Base-by-base conservation (phyloP, 2,888 invertebrate genomes). In the Drosophila antonietae region DNA sequence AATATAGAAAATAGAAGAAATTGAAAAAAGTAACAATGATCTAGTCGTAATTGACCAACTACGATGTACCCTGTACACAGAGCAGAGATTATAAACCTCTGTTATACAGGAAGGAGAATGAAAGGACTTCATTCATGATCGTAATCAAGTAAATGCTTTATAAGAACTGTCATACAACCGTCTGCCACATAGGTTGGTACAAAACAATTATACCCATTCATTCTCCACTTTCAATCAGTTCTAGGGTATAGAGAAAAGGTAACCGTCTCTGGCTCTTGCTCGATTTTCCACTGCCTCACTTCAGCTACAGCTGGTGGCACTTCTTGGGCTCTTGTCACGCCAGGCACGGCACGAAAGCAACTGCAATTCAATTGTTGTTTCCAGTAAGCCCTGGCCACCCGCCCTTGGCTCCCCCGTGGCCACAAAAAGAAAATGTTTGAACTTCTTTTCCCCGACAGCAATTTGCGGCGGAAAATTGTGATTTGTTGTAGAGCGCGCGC, bases 391-490 rank as follows among this genome's bases (percentile, higher is more conserved):
- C 43, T 28, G 37, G 20, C 53, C 10, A 33, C 49, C 10, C 35
- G 41, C 20, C 35, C 10, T 15, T 28, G n/a, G 15, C 33, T 18
- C 18, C n/a, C 41, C 41, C 37, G 4, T 49, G 49, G 55, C 58
- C 49, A 47, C 73, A 41, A 71, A 86, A 81, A 81, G 74, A 55
- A 75, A 55, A 41, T 73, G 77, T 77, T 86, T 86, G 81, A 88
- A 87, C 86, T 85, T 89, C 88, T 84, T 83, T 81, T 74, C 61
- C 68, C 84, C 88, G 79, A 79, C 81, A 89, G 88, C 86, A 89
- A 89, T 89, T 87, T 87, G 86, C 86, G 88, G 86, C 79, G 81
- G 77, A 88, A 87, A 89, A 85, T 85, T 87, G 86, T 87, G 89
- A 87, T 89, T 87, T 87, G 88, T 89, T 87, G 87, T 79, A 78